Percentiles rank a stretch among this genome's conserved stretches.
Conservation (phyloP, 2,797 vertebrate genomes). For the Aphelocoma californica region DNA sequence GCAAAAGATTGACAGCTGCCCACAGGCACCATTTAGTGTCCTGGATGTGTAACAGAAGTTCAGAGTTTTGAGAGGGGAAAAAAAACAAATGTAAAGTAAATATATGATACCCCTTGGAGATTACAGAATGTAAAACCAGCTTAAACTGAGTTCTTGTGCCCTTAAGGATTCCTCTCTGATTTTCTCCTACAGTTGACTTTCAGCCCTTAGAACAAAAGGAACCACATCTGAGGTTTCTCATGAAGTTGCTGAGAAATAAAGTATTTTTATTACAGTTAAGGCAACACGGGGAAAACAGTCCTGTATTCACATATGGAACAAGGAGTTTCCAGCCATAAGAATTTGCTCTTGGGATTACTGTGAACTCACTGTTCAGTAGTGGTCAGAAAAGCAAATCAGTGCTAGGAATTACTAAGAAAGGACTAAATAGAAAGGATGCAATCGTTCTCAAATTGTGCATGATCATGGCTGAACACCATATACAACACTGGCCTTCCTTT, state of each 20-base stretch:
- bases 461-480: background rate
- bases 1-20: conserved; percentile 28
- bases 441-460: background rate
- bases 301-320: background rate
- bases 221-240: background rate
- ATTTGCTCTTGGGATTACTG: background rate
- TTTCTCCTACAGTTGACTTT: conserved; percentile 52
- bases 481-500: background rate
- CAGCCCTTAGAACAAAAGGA: background rate
- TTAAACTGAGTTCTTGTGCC: background rate
- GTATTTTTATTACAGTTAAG: background rate
- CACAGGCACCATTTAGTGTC: conserved; percentile 3
- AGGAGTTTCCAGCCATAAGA: background rate
- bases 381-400: background rate
- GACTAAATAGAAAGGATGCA: background rate
- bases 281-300: background rate
- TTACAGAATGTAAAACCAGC: background rate
- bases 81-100: background rate
- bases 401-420: background rate
- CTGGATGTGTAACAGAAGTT: conserved; percentile 9
- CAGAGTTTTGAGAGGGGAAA: background rate
- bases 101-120: background rate
- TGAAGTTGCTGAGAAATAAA: background rate
- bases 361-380: background rate
- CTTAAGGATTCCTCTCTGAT: conserved; percentile 1